These are phyloP conservation scores for Xiphophorus hellerii DNA, from an alignment of 2,113 vertebrate species.

Conservation along the genomic window DNA sequence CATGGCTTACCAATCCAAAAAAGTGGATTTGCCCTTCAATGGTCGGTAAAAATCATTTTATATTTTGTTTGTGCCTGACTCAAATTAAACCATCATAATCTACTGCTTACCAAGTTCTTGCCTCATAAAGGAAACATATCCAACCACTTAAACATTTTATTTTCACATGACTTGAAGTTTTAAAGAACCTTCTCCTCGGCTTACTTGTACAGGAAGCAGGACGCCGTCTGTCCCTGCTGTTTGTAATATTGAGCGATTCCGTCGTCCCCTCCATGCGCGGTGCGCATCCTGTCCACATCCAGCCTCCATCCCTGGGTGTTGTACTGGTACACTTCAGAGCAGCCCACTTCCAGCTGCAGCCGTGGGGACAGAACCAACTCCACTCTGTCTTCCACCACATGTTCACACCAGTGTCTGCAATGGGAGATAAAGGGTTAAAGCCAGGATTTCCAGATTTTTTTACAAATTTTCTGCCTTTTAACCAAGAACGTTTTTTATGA, in stretches of 20 bases:
- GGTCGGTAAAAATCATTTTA: too few relatives aligned
- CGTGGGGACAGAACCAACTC: conserved; percentile 80
- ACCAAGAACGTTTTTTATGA: background rate
- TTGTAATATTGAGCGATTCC: conserved; percentile 75
- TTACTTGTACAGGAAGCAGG: conserved; percentile 90
- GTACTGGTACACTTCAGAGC: conserved; percentile 84
- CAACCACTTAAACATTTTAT: background rate
- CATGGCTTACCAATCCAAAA: too few relatives aligned
- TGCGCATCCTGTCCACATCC: conserved; percentile 79
- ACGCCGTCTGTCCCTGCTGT: conserved; percentile 53
- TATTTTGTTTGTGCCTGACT: too few relatives aligned
- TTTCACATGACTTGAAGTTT: background rate
- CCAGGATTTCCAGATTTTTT: background rate
- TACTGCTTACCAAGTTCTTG: too few relatives aligned
- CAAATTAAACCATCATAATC: too few relatives aligned
- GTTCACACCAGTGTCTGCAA: conserved; percentile 87
- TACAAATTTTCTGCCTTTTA: background rate
- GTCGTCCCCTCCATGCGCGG: conserved; percentile 46
- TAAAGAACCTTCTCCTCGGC: conserved; percentile 20
- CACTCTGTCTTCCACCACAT: conserved; percentile 62
- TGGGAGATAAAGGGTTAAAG: background rate
- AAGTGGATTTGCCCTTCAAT: too few relatives aligned
- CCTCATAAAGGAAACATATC: too few relatives aligned
- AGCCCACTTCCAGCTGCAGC: conserved; percentile 82
- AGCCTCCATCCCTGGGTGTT: conserved; percentile 85